These are phyloP conservation scores for Drosophila watanabei DNA, from an alignment of 1,140 invertebrate species.

Conservation along the genomic window DNA sequence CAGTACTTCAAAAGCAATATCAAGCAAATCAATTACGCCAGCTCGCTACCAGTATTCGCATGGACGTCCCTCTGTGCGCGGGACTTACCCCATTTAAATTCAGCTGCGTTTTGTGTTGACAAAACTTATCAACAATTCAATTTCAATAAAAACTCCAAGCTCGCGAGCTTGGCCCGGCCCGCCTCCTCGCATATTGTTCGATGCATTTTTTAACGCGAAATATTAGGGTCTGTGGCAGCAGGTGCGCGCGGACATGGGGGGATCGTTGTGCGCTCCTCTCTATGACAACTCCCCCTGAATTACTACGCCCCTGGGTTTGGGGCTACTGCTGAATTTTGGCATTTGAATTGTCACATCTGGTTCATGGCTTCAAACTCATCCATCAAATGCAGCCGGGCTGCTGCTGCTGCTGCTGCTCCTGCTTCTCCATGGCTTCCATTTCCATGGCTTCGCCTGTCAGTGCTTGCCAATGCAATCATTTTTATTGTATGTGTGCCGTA, in stretches of 20 bases:
- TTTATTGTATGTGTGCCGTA: constrained; percentile 65
- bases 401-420: constrained; percentile 4
- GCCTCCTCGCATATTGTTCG: constrained; percentile 65
- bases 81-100: constrained; percentile 31
- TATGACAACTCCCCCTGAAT: constrained; percentile 22
- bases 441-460: constrained; percentile 50
- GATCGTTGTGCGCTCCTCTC: constrained; percentile 4
- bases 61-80: constrained; percentile 4
- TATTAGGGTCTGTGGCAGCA: constrained; percentile 42
- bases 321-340: constrained; percentile 62
- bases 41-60: constrained; percentile 1
- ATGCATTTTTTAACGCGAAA: constrained; percentile 75
- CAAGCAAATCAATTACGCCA: constrained; percentile 66
- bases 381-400: constrained; percentile 74
- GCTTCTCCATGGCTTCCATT: constrained; percentile 12
- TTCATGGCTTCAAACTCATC: constrained; percentile 76
- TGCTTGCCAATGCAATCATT: constrained; percentile 79
- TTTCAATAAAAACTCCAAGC: constrained; percentile 83
- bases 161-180: constrained; percentile 47
- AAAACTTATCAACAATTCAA: constrained; percentile 84
- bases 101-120: constrained; percentile 71
- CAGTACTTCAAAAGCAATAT: constrained; percentile 41
- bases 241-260: constrained; percentile 16
- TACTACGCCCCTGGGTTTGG: constrained; percentile 38
- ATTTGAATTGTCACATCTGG: constrained; percentile 83